phyloP scores from a whole-genome alignment of 2,888 invertebrate genomes.

The Lycia hirtaria region DNA sequence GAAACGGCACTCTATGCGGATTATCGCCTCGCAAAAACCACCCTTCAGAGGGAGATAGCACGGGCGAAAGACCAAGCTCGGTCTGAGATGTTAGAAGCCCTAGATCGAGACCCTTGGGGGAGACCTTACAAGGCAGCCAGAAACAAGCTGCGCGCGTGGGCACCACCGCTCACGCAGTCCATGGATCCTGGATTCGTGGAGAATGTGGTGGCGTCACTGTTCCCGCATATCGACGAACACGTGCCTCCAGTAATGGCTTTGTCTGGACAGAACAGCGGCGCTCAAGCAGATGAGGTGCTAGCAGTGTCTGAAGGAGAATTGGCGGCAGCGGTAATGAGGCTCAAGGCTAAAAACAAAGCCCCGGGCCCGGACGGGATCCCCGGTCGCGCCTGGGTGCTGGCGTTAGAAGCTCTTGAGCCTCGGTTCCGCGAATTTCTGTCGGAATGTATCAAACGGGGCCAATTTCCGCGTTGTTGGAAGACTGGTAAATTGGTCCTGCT shows the following conservation, averaged over 20 bases:
- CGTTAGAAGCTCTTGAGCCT: too few species aligned
- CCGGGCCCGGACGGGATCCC: too few species aligned
- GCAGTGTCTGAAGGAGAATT: too few species aligned
- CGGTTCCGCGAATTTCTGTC: too few species aligned
- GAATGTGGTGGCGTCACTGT: neutral
- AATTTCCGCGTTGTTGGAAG: too few species aligned
- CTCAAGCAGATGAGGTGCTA: too few species aligned
- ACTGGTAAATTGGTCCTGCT: too few species aligned
- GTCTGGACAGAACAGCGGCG: too few species aligned
- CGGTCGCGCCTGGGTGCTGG: too few species aligned
- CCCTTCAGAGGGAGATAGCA: neutral
- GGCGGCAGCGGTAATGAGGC: too few species aligned
- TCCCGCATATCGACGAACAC: neutral
- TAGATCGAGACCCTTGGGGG: neutral
- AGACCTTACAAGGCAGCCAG: neutral
- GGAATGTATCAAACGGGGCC: too few species aligned
- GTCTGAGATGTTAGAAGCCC: neutral
- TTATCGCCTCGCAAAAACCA: neutral
- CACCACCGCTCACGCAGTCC: neutral
- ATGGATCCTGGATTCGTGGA: neutral
- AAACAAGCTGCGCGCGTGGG: neutral
- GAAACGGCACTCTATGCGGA: neutral
- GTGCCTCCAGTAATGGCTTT: neutral
- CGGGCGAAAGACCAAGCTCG: neutral
- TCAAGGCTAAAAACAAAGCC: too few species aligned